Base-by-base conservation (phyloP, 2,113 vertebrate species). In the Callospermophilus lateralis region DNA sequence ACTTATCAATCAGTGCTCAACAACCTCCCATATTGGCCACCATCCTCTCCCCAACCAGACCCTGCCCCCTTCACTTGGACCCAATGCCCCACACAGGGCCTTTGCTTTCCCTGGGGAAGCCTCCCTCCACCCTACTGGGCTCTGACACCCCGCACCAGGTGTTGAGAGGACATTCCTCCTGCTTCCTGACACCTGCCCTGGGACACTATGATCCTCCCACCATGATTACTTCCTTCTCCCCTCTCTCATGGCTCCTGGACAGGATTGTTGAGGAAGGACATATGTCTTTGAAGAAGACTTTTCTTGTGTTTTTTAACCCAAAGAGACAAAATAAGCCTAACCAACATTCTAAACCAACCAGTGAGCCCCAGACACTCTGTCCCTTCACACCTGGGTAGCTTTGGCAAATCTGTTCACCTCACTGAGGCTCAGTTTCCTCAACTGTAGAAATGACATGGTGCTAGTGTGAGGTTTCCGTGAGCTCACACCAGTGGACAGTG, bases 361-460 rank as follows among this genome's bases (percentile, higher is more conserved):
- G 30, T 15, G 9, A 20, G 61, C 20, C 20, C 30, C 15, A 1
- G 48, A 4, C n/a, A 26, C 10, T 6, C 63, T 19, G 42, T 42
- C 32, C 42, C 32, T 42, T 67, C 10, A 8, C 8, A 3, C 12
- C 48, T 24, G 24, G 22, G 30, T 24, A 11, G 61, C 37, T 20
- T 45, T 45, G 80, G 58, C 12, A 68, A 55, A n/a, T 20, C 55
- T 39, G 10, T 78, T 8, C 24, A 19, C 34, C 5, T 89, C 53
- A 4, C 51, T 0, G 63, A 84, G 74, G 65, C 85, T 93, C 86
- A 51, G 32, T 76, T 93, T 74, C 93, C 42, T 63, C 26, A 45
- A 2, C 32, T 42, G 32, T 65, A 19, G 39, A 51, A 48, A 34
- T 5, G 30, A 48, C 16, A 55, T 0, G 4, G 4, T 55, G 53